Conservation (phyloP, 2,888 invertebrate genomes). For the Nomada flava region DNA sequence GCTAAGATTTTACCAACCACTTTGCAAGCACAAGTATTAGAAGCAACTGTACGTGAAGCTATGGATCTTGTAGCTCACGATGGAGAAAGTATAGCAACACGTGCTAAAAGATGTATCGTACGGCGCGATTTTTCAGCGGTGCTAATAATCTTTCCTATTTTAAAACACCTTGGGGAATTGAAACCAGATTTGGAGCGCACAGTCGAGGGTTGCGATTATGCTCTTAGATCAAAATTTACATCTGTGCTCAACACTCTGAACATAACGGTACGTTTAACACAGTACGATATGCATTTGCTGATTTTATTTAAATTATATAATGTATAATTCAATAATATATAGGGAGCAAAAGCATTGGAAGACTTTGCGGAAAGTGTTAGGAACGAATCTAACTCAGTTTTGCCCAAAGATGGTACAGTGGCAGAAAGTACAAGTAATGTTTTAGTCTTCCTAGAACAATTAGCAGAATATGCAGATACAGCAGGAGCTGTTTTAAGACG, state of each 20-base stretch:
- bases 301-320: constrained; percentile 4
- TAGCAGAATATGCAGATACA: constrained; percentile 91
- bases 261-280: constrained; percentile 87
- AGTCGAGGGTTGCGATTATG: constrained; percentile 89
- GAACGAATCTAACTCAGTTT: constrained; percentile 90
- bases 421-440: constrained; percentile 98
- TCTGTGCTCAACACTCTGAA: constrained; percentile 91
- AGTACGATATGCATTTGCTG: neutral
- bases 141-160: constrained; percentile 92
- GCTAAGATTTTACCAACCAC: constrained; percentile 93
- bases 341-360: constrained; percentile 96
- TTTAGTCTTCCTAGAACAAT: constrained; percentile 95
- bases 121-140: constrained; percentile 93
- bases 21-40: constrained; percentile 93
- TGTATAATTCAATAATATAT: constrained; percentile 22
- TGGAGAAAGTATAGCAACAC: constrained; percentile 92
- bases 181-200: constrained; percentile 93
- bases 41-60: constrained; percentile 92
- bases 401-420: constrained; percentile 99
- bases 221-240: constrained; percentile 89
- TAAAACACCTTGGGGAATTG: constrained; percentile 90
- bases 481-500: constrained; percentile 88
- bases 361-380: constrained; percentile 96
- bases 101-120: constrained; percentile 91
- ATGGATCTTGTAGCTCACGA: constrained; percentile 94